Evolutionary conservation across 2,113 vertebrate species (phyloP).

Genomic region (Saguinus imperator): DNA sequence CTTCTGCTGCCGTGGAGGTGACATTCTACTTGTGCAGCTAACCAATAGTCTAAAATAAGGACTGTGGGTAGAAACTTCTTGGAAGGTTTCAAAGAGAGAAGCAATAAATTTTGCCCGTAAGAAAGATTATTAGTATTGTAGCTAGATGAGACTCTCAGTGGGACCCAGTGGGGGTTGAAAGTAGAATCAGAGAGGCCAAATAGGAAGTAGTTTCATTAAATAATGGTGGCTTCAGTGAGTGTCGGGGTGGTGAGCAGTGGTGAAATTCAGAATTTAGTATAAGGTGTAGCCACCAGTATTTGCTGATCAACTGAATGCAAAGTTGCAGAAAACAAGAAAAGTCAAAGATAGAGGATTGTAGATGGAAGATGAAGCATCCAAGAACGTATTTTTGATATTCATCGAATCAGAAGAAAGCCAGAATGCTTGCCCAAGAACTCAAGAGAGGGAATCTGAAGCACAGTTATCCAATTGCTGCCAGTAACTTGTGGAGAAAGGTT

Average conservation of each 20-base stretch:
- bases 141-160: neutral
- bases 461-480: neutral
- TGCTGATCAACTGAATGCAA: neutral
- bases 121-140: neutral
- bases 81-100: neutral
- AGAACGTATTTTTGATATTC: neutral
- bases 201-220: neutral
- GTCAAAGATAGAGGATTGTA: neutral
- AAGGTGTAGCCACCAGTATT: neutral
- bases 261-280: neutral
- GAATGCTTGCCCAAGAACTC: neutral
- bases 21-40: neutral
- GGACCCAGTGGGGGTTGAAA: neutral
- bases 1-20: neutral
- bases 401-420: neutral
- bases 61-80: neutral
- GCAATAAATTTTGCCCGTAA: neutral
- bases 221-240: neutral
- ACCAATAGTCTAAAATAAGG: neutral
- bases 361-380: neutral
- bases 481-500: neutral
- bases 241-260: neutral
- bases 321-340: neutral
- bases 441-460: neutral
- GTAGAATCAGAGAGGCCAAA: neutral